Conservation (phyloP, 2,113 vertebrate species). For the Tricholaema leucomelas region DNA sequence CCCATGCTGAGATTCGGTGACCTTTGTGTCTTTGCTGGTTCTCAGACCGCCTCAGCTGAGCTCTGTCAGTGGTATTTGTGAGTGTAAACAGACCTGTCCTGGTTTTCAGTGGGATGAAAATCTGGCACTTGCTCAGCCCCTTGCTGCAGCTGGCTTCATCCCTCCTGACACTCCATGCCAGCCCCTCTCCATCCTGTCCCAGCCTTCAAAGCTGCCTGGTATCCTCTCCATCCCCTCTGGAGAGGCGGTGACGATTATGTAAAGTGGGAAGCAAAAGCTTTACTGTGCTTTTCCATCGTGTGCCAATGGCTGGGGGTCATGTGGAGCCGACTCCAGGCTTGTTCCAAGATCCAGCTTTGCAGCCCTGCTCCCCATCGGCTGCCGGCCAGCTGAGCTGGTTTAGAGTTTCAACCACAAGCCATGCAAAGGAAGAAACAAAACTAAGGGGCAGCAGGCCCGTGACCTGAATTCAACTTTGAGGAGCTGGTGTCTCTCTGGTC, state of each 20-base stretch:
- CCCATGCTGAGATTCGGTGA: no score
- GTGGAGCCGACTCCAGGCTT: fast-evolving
- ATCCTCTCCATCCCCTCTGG: not conserved
- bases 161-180: not conserved
- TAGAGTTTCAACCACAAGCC: slow-evolving; percentile 7
- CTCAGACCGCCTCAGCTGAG: fast-evolving
- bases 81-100: fast-evolving
- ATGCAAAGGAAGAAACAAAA: not conserved
- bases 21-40: fast-evolving
- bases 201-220: not conserved
- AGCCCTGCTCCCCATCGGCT: not conserved
- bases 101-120: fast-evolving
- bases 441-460: not conserved
- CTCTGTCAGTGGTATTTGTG: fast-evolving
- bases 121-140: not conserved
- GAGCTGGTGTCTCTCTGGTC: not conserved
- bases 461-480: slow-evolving; percentile 47
- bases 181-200: not conserved
- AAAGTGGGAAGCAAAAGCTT: not conserved
- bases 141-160: fast-evolving
- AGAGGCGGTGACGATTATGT: not conserved
- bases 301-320: not conserved
- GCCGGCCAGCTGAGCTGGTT: not conserved
- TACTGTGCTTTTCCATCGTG: not conserved
- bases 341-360: not conserved